Conservation (phyloP, 2,113 vertebrate genomes). For the Australoheros scitulus region DNA sequence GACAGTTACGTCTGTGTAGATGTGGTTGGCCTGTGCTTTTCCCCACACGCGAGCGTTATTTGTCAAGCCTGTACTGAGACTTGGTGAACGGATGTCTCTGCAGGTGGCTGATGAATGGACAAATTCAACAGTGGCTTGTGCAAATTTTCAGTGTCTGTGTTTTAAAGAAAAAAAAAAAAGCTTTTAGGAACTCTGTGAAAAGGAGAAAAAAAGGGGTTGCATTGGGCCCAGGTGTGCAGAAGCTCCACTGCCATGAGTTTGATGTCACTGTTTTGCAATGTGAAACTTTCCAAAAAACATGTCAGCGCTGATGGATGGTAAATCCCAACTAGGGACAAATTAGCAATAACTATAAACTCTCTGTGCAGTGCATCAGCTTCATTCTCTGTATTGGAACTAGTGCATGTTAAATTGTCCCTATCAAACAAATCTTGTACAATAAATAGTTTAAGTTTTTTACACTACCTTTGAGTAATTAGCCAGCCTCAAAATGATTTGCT, state of each 20-base stretch:
- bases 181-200: neutral
- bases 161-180: no score
- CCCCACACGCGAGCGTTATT: neutral
- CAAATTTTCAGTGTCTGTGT: no score
- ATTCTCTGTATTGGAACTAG: neutral
- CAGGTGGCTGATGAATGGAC: conserved; percentile 30
- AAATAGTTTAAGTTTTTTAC: neutral
- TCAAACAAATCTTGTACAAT: neutral
- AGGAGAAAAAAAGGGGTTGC: neutral
- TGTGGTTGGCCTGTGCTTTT: neutral
- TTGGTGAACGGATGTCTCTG: conserved; percentile 11
- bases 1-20: neutral
- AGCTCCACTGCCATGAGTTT: neutral
- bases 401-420: neutral
- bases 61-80: conserved; percentile 27
- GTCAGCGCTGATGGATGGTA: neutral
- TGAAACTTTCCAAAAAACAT: neutral
- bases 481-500: no score
- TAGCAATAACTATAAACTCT: neutral
- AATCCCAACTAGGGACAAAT: neutral
- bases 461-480: neutral
- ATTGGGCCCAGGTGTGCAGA: neutral
- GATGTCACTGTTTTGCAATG: neutral
- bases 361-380: neutral
- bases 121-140: neutral